These are phyloP conservation scores for Catalaphyllia jardinei DNA, from an alignment of 64 coral and sea anemone genomes.

Conservation along the genomic window DNA sequence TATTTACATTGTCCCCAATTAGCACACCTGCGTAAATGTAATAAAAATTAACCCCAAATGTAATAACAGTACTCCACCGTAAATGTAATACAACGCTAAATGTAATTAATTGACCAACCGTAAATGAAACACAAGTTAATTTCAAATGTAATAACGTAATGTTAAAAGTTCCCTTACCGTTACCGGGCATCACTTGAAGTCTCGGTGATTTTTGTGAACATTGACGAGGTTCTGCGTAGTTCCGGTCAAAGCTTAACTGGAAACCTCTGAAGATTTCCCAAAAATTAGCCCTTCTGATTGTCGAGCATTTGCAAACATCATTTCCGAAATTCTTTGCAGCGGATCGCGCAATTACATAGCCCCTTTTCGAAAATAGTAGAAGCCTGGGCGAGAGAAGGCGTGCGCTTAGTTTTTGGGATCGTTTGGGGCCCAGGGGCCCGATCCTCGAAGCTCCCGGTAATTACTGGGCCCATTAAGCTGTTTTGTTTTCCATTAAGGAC, in stretches of 20 bases:
- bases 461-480: too few species aligned
- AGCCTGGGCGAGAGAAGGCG: conserved; percentile 1
- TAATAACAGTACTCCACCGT: too few species aligned
- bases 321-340: conserved; percentile 2
- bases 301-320: conserved; percentile 12
- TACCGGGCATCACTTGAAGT: neutral
- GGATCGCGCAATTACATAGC: neutral
- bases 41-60: too few species aligned
- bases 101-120: too few species aligned
- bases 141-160: too few species aligned
- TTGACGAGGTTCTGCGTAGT: conserved; percentile 13
- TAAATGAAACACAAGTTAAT: too few species aligned
- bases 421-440: neutral
- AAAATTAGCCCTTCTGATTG: too few species aligned
- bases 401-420: neutral
- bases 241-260: conserved; percentile 11
- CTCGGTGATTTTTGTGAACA: conserved; percentile 4
- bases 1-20: too few species aligned
- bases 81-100: too few species aligned
- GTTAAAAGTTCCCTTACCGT: neutral
- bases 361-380: neutral
- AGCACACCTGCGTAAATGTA: too few species aligned
- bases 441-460: too few species aligned
- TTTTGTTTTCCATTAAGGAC: too few species aligned
- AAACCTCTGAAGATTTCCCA: conserved; percentile 3